phyloP scores from a whole-genome alignment of 2,888 invertebrate genomes.

The Agrochola macilenta region DNA sequence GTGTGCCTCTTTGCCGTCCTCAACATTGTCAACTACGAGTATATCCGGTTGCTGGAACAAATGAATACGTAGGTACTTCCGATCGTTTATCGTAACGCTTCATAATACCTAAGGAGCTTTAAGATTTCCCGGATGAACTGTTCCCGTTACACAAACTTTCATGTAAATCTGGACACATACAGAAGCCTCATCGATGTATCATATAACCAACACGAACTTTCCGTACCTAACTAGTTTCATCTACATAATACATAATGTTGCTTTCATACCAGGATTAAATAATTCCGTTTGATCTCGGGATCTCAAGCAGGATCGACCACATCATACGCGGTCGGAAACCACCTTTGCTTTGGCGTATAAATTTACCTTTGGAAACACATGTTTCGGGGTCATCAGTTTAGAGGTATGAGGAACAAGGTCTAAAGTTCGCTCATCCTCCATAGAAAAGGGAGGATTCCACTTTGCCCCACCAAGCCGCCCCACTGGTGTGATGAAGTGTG shows the following conservation, averaged over 20 bases:
- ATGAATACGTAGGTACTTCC: neutral
- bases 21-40: no score
- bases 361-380: neutral
- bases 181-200: neutral
- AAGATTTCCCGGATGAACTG: no score
- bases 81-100: neutral
- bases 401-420: no score
- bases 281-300: slow-evolving; percentile 19
- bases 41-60: neutral
- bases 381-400: no score
- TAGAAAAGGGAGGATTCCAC: no score
- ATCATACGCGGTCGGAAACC: slow-evolving; percentile 7
- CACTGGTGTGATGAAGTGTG: no score
- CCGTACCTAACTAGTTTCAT: neutral
- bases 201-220: neutral
- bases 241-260: neutral
- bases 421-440: no score
- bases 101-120: no score
- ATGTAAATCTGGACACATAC: no score
- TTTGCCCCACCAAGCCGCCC: no score
- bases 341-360: neutral
- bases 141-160: no score
- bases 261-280: neutral
- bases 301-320: slow-evolving; percentile 2
- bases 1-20: neutral